Percentiles rank a stretch among this genome's conserved stretches.
These are phyloP conservation scores for Alviniconcha strummeri DNA, from an alignment of 2,888 invertebrate species.

Conservation along the genomic window DNA sequence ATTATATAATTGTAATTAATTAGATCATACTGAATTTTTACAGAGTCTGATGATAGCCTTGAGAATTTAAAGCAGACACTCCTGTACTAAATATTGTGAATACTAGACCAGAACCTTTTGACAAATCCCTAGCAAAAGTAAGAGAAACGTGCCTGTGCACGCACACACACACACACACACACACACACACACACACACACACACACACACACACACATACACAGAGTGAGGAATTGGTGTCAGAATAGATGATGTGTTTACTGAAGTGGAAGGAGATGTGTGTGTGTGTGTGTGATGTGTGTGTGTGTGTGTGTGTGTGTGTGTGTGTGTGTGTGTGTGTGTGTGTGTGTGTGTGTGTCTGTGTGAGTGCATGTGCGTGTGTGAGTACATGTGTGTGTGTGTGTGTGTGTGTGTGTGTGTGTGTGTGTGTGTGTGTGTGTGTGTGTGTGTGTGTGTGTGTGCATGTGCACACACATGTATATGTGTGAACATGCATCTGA, in stretches of 20 bases:
- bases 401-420: neutral
- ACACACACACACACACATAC: conserved; percentile 10
- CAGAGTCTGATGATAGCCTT: too few relatives aligned
- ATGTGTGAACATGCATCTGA: neutral
- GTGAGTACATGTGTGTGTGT: neutral
- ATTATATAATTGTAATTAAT: too few relatives aligned
- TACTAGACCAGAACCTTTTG: too few relatives aligned
- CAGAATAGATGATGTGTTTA: too few relatives aligned
- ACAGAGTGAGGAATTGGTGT: neutral
- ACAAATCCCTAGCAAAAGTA: too few relatives aligned
- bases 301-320: too few relatives aligned
- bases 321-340: too few relatives aligned
- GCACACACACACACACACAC: conserved; percentile 12
- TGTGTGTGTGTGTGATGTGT: too few relatives aligned
- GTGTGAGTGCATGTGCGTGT: neutral
- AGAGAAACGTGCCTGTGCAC: neutral
- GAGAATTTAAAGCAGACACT: too few relatives aligned
- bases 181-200: conserved; percentile 18
- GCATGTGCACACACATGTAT: neutral
- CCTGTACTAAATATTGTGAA: too few relatives aligned
- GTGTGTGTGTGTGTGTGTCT: neutral
- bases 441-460: neutral
- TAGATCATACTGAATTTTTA: too few relatives aligned
- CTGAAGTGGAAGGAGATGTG: neutral
- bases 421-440: too few relatives aligned